These are phyloP conservation scores for Abrostola tripartita DNA, from an alignment of 2,888 invertebrate genomes.

Conservation along the genomic window DNA sequence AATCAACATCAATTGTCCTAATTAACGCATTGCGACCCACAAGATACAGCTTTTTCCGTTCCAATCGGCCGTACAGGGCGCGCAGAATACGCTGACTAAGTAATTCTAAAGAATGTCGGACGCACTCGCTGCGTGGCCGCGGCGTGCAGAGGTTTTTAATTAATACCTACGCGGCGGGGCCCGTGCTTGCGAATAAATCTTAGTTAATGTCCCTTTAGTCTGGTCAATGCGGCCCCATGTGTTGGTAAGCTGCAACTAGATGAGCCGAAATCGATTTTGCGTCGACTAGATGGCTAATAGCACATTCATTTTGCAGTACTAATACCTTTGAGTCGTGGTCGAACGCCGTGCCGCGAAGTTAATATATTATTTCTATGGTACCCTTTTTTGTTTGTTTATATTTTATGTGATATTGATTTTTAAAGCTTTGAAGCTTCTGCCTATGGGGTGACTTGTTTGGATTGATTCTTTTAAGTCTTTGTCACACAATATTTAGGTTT, in stretches of 20 bases:
- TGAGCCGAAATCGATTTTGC: conserved; percentile 69
- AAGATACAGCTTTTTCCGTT: conserved; percentile 28
- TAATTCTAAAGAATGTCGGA: conserved; percentile 69
- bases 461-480: background rate
- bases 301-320: conserved; percentile 44
- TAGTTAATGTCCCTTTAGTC: conserved; percentile 85
- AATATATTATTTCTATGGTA: background rate
- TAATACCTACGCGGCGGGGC: conserved; percentile 75
- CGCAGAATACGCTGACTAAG: conserved; percentile 59
- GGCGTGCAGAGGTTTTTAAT: conserved; percentile 83
- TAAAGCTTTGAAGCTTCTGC: background rate
- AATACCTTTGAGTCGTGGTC: conserved; percentile 26
- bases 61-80: conserved; percentile 16
- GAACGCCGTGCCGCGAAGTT: background rate
- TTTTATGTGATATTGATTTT: background rate
- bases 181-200: conserved; percentile 81
- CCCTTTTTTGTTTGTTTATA: background rate
- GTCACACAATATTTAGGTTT: no score
- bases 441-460: no score
- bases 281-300: conserved; percentile 51
- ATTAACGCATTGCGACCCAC: conserved; percentile 19
- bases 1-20: conserved; percentile 16
- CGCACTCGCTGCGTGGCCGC: conserved; percentile 67
- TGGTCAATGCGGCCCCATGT: conserved; percentile 76
- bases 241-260: conserved; percentile 67